A percentile compares a stretch with the other conserved stretches of the same genome.
Conservation (phyloP, 2,888 invertebrate genomes). For the Lottia gigantea region DNA sequence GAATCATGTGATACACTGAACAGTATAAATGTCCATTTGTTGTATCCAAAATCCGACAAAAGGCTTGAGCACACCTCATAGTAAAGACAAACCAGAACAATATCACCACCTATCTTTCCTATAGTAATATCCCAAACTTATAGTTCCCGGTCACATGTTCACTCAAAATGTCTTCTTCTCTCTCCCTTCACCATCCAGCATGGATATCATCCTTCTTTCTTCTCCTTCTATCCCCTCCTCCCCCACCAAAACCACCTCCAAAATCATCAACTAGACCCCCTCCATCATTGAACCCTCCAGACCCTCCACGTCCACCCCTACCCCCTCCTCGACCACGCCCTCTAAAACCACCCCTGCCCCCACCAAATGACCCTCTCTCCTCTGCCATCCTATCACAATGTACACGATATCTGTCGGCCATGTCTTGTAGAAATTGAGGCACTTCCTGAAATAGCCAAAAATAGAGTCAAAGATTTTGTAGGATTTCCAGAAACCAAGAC, state of each 20-base stretch:
- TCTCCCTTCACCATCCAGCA: constrained; percentile 18
- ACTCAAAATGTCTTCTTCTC: too few species aligned
- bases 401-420: constrained; percentile 80
- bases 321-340: constrained; percentile 59
- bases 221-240: constrained; percentile 11
- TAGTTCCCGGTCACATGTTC: too few species aligned
- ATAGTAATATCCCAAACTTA: too few species aligned
- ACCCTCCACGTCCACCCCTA: constrained; percentile 53
- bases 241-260: constrained; percentile 9
- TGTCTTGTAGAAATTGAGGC: constrained; percentile 79
- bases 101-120: too few species aligned
- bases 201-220: constrained; percentile 16
- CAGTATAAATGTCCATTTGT: too few species aligned
- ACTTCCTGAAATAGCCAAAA: constrained; percentile 73
- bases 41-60: too few species aligned
- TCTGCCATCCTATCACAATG: constrained; percentile 42
- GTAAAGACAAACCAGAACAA: too few species aligned
- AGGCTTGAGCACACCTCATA: too few species aligned
- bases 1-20: too few species aligned
- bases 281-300: constrained; percentile 13
- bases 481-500: too few species aligned
- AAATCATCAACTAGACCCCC: not conserved
- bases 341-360: constrained; percentile 65
- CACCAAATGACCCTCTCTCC: constrained; percentile 64
- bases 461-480: constrained; percentile 10